Evolutionary conservation across 2,888 invertebrate species (phyloP), one percentile per base, ranked within the genome.

Genomic region (Tridacna gigas): DNA sequence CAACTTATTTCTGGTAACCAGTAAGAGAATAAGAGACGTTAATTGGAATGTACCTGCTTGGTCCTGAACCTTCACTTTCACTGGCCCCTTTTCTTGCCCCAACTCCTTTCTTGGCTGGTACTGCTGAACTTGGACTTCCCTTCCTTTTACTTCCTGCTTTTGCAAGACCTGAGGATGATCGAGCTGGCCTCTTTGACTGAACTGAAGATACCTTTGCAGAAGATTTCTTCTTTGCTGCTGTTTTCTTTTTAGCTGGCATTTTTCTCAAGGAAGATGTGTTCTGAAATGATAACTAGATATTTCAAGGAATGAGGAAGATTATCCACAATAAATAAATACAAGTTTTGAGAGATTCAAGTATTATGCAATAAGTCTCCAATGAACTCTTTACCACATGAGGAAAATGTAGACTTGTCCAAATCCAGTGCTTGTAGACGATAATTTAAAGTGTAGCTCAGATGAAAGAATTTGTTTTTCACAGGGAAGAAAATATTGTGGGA

Each of bases 121-220:
- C 78, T 56, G 82, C 78, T 13, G 82, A 79, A 65, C 82, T 83
- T 26, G 82, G 76, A 73, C 82, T 83, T n/a, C 75, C 82, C 45
- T 87, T 87, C 20, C 87, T 79, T 56, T 87, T 87, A 5, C 48
- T 65, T 25, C 73, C 82, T 11, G 75, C 60, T 56, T 28, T 75
- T 67, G 74, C 13, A 37, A 65, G 22, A 20, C 76, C 26, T 63
- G 75, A 15, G 20, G 63, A 12, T 71, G 47, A 45, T 45, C 75
- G 37, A 28, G 47, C 20, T 75, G 65, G 63, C 22, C 75, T 61
- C 13, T 11, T 65, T 22, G 75, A 63, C 25, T 63, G 45, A 20
- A 48, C 13, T 37, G 63, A 28, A 28, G 60, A 12, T n/a, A 18
- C 74, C n/a, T 60, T 61, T 20, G 56, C 37, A 47, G 65, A 15